A percentile compares a stretch with the other conserved stretches of the same genome.
Conservation (phyloP, 2,888 invertebrate genomes). For the Herminia tarsipennalis region DNA sequence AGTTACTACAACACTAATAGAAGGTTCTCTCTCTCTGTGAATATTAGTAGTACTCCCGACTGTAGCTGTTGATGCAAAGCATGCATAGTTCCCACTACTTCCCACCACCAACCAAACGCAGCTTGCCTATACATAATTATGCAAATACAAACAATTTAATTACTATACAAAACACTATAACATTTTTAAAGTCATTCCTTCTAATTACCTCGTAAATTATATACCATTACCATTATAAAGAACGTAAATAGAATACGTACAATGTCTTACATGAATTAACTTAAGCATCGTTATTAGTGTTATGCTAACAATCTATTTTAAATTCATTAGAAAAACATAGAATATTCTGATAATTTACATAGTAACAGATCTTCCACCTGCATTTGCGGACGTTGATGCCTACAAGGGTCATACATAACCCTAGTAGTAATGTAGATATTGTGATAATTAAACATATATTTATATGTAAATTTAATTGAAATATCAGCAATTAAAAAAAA, state of each 20-base stretch:
- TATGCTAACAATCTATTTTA: conserved; percentile 26
- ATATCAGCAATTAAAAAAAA: too few relatives aligned
- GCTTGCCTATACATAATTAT: too few relatives aligned
- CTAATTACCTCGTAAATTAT: conserved; percentile 20
- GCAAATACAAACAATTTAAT: not conserved
- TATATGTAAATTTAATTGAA: not conserved
- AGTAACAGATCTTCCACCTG: not conserved
- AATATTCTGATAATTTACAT: conserved; percentile 23
- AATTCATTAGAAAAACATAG: conserved; percentile 33
- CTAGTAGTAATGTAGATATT: too few relatives aligned
- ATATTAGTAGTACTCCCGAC: too few relatives aligned
- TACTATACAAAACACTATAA: not conserved
- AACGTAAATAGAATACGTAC: conserved; percentile 23
- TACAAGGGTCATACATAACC: too few relatives aligned
- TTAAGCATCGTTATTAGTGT: conserved; percentile 24
- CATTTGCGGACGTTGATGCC: not conserved
- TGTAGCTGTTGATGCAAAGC: too few relatives aligned
- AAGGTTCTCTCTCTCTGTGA: too few relatives aligned
- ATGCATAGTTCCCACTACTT: too few relatives aligned
- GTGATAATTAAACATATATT: too few relatives aligned
- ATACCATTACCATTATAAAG: conserved; percentile 19
- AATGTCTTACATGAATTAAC: conserved; percentile 20
- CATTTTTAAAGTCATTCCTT: not conserved
- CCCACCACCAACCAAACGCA: too few relatives aligned
- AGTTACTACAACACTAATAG: too few relatives aligned